Evolutionary conservation across 35 echinoderm and acorn worm genomes (phyloP), one percentile per base, ranked within the genome.

Genomic region (Antedon bifida): DNA sequence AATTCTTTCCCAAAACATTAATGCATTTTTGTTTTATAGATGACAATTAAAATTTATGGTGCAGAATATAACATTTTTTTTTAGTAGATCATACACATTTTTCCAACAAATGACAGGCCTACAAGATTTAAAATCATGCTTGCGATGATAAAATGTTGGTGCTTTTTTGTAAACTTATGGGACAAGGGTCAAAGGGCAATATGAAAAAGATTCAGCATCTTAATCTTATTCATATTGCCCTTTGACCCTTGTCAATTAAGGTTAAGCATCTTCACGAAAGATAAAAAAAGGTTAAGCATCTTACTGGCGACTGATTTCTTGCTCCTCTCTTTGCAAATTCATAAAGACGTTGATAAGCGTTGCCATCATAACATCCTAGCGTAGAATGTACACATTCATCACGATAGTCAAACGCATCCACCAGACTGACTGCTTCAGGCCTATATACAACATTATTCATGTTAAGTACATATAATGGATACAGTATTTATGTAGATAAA

Each of bases 311-410:
- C 39, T 91, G 75, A 79, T 96, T 96, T 35, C 34, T 83, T 9
- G 79, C 82, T 32, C 82, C 83, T 7, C 34, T 91, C 46, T 87
- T 87, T 29, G 93, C 87, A 51, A 86, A 88, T 30, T 89, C 93
- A 56, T 86, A 96, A 38, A 96, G 80, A 36, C 89, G 45, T 78
- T 96, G 79, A 36, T 96, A 96, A 12, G 83, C 93, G 33, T 89
- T 96, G n/a, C 93, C 93, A 51, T 96, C 93, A 55, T 91, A 91
- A 84, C 89, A 91, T 2, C 93, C 93, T n/a, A 96, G 81, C 2
- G 86, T 84, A 16, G 93, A 96, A n/a, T 84, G 87, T 7, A 96
- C 42, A 8, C 87, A 78, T 31, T 79, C 46, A 80, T 96, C 89
- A 55, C 39, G 42, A 45, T 82, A 89, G 76, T 96, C 93, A 89